Evolutionary conservation across 2,113 vertebrate genomes (phyloP).

Genomic region (Tenebrosternarchus preto): DNA sequence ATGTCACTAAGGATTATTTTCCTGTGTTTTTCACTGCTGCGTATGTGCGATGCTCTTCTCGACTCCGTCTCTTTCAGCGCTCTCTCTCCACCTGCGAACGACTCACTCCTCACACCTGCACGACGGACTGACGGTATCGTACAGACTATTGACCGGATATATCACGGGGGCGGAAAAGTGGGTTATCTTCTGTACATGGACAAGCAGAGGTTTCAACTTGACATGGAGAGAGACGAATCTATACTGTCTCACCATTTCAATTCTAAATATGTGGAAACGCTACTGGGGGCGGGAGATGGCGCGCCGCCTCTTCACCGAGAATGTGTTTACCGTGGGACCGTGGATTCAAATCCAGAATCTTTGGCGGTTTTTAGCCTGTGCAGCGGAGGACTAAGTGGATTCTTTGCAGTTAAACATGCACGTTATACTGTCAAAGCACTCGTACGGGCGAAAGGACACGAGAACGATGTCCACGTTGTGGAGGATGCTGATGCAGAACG

Average conservation of each 20-base stretch:
- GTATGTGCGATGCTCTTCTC: slow-evolving; percentile 43
- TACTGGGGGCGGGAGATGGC: slow-evolving; percentile 62
- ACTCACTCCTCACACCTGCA: slow-evolving; percentile 68
- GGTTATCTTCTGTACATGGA: slow-evolving; percentile 88
- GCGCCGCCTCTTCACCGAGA: slow-evolving; percentile 59
- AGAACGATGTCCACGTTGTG: slow-evolving; percentile 55
- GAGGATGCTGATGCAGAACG: slow-evolving; percentile 55
- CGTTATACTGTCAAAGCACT: slow-evolving; percentile 85
- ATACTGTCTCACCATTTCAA: slow-evolving; percentile 69
- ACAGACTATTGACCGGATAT: slow-evolving; percentile 83
- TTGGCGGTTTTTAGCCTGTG: slow-evolving; percentile 88
- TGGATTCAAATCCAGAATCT: slow-evolving; percentile 86
- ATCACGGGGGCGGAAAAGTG: slow-evolving; percentile 85
- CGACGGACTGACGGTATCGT: slow-evolving; percentile 78
- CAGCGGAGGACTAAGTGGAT: slow-evolving; percentile 85
- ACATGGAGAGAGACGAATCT: slow-evolving; percentile 84
- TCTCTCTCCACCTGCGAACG: slow-evolving; percentile 70
- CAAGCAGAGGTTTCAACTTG: slow-evolving; percentile 84
- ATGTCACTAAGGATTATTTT: slow-evolving; percentile 64
- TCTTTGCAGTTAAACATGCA: slow-evolving; percentile 83
- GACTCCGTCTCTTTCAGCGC: slow-evolving; percentile 59
- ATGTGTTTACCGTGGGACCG: slow-evolving; percentile 88
- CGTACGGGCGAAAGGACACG: slow-evolving; percentile 64
- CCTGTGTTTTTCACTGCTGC: slow-evolving; percentile 63
- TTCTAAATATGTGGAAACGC: slow-evolving; percentile 62